Evolutionary conservation across 2,797 vertebrate species (phyloP), one percentile per base, ranked within the genome.

Genomic region (Hirundo rustica): DNA sequence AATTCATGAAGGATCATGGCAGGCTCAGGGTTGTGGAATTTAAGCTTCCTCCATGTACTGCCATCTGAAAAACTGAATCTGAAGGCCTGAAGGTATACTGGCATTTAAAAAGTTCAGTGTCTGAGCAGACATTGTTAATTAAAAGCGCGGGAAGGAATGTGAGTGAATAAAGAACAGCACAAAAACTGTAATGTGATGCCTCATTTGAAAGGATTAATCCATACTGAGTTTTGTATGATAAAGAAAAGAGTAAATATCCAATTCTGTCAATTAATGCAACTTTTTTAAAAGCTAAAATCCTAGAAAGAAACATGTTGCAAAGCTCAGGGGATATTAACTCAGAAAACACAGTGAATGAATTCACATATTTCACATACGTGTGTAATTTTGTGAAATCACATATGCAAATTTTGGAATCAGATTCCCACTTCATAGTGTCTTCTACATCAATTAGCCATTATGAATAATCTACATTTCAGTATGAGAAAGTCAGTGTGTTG

Each of bases 401-500:
- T 5, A 3, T 71, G 25, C 18, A 21, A 16, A 74, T 81, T 78
- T 53, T 65, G 14, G 47, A 74, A 64, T 50, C 27, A 10, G 44
- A n/a, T 87, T 73, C 22, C 16, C 25, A 42, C 5, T 38, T 77
- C 17, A 23, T 48, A 17, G 9, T 27, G 21, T 20, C 25, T 58
- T 75, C 78, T 9, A 2, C 27, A 38, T 67, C 45, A 67, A 11
- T 67, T 71, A 60, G 16, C 8, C 30, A 10, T 74, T 66, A 15
- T 48, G 15, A 54, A 32, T 51, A 66, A 29, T 10, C 18, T 18
- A 8, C 11, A 7, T 40, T 58, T 58, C 36, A 45, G 15, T 23
- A 30, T 0, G 3, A 72, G 13, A 20, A 65, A 48, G 8, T 66
- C 23, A 44, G 5, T 51, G 20, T 23, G 1, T 3, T 21, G 5